A percentile compares a stretch with the other conserved stretches of the same genome.
phyloP scores from a whole-genome alignment of 2,888 invertebrate genomes.

The Ectropis crepuscularia region DNA sequence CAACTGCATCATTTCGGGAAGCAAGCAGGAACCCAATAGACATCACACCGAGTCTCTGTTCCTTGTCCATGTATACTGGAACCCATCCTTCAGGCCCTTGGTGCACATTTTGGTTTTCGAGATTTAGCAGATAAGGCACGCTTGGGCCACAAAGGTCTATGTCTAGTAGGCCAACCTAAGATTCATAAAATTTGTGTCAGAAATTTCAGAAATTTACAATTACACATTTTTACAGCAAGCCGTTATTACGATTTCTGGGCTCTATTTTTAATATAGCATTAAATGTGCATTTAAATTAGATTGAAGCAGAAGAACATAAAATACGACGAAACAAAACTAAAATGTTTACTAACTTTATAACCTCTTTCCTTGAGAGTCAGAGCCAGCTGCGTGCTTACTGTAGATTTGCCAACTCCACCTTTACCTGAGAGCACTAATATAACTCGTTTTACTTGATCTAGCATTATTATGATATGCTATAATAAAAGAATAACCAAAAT shows the following conservation, averaged over 20 bases:
- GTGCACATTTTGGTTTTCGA: slow-evolving; percentile 94
- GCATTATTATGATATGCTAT: slow-evolving; percentile 78
- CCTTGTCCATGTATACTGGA: slow-evolving; percentile 93
- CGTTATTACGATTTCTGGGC: no score
- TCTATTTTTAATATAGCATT: no score
- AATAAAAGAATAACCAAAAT: no score
- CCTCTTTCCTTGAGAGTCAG: slow-evolving; percentile 92
- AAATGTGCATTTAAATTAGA: no score
- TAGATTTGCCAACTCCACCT: slow-evolving; percentile 99
- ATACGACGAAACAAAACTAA: no score
- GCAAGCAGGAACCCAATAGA: slow-evolving; percentile 96
- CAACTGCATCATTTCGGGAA: slow-evolving; percentile 93
- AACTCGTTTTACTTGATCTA: slow-evolving; percentile 92
- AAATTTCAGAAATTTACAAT: neutral
- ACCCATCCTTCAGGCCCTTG: slow-evolving; percentile 97
- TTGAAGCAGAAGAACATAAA: no score
- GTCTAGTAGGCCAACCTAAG: slow-evolving; percentile 95
- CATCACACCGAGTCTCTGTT: slow-evolving; percentile 95
- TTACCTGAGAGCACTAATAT: slow-evolving; percentile 98
- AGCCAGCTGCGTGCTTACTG: slow-evolving; percentile 96
- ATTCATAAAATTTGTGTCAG: slow-evolving; percentile 33
- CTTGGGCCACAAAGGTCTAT: slow-evolving; percentile 98
- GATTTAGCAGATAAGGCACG: slow-evolving; percentile 93
- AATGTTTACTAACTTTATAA: slow-evolving; percentile 87
- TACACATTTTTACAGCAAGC: neutral